phyloP scores from a whole-genome alignment of 2,797 vertebrate species.

The Gastrophryne carolinensis region DNA sequence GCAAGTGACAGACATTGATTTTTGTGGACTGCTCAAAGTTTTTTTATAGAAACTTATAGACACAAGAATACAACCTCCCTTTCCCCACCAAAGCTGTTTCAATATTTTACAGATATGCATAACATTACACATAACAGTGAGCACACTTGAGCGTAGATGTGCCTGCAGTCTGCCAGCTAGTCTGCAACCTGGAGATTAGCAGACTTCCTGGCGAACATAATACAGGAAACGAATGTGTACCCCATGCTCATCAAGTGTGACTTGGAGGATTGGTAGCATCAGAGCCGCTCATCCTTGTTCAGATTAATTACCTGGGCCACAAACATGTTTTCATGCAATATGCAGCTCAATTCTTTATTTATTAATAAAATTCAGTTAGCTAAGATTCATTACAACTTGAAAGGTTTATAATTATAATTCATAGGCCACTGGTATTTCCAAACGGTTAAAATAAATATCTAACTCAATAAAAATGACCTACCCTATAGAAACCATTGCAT shows the following conservation, averaged over 20 bases:
- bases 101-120: constrained; percentile 59
- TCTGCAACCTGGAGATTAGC: constrained; percentile 57
- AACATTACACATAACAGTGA: constrained; percentile 42
- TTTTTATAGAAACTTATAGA: constrained; percentile 50
- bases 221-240: constrained; percentile 49
- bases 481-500: too few relatives aligned
- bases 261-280: neutral
- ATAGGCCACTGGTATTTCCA: too few relatives aligned
- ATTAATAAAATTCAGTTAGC: constrained; percentile 39
- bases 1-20: constrained; percentile 66
- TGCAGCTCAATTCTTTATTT: neutral
- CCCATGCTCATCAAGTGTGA: constrained; percentile 36
- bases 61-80: constrained; percentile 54
- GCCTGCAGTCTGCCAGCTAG: constrained; percentile 52
- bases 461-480: too few relatives aligned
- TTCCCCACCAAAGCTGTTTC: constrained; percentile 59
- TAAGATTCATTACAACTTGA: constrained; percentile 39
- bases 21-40: constrained; percentile 59
- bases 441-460: too few relatives aligned
- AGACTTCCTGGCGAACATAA: constrained; percentile 55
- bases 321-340: constrained; percentile 29
- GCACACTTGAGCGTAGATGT: constrained; percentile 55
- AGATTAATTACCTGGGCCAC: constrained; percentile 43
- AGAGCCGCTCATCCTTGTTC: constrained; percentile 36
- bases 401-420: too few relatives aligned